phyloP scores from a whole-genome alignment of 2,797 vertebrate species.

The Dallia pectoralis region DNA sequence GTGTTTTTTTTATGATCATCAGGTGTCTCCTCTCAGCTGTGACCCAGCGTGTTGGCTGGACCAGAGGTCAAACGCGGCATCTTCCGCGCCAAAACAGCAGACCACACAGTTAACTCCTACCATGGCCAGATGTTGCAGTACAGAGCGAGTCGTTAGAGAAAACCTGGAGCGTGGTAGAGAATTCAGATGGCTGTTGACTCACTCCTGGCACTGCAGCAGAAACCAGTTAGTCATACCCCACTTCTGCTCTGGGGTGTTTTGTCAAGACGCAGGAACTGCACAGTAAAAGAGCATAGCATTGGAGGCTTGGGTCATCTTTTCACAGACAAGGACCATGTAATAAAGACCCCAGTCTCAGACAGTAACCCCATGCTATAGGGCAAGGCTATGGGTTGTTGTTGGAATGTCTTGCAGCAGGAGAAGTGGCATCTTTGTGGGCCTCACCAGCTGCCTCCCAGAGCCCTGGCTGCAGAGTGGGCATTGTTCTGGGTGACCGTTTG shows the following conservation, averaged over 20 bases:
- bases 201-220: background rate
- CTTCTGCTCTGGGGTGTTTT: background rate
- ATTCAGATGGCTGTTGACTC: background rate
- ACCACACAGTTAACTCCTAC: background rate
- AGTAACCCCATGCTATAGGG: background rate
- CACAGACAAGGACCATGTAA: background rate
- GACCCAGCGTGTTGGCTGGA: background rate
- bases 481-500: background rate
- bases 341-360: background rate
- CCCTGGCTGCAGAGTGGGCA: slow-evolving; percentile 2
- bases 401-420: background rate
- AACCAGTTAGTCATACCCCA: background rate
- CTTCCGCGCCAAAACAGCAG: background rate
- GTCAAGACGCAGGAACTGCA: background rate
- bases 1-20: background rate
- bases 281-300: background rate
- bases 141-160: background rate
- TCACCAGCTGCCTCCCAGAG: background rate
- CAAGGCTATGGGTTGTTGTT: background rate
- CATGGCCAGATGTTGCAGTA: background rate
- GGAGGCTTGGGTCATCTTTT: background rate
- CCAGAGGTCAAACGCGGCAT: background rate
- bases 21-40: background rate
- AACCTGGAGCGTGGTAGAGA: background rate
- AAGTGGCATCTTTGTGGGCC: background rate